Base-by-base conservation (phyloP, 2,888 invertebrate genomes). In the Agrypnus murinus region DNA sequence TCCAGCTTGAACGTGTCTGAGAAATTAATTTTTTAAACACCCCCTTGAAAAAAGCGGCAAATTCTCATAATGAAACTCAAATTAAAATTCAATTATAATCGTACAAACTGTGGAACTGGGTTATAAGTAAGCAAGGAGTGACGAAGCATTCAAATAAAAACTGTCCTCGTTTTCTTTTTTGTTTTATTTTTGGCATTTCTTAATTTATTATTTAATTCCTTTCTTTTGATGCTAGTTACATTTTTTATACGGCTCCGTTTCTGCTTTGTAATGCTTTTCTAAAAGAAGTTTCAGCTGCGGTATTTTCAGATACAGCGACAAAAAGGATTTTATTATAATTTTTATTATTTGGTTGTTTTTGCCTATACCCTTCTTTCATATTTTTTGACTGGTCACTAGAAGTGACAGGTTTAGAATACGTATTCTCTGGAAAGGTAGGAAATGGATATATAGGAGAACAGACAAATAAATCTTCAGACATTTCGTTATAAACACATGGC, bases 191-290 rank as follows among this genome's bases (percentile, higher is more conserved):
- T 15, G 55, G 17, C 55, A 36, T 17, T 55, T 50, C 50, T 50
- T 50, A 50, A 50, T 50, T 50, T 50, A 50, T 31, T 46, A 31
- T 50, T 31, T 50, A 1, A 10, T 7, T 12, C 32, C 15, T 12
- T 6, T 17, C 55, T 19, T 36, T 17, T n/a, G 38, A 14, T 17
- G 58, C 58, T 58, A 58, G 58, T 58, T 58, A 58, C 34, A 40
- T 43, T 63, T 63, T 69, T 60, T 68, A 62, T 55, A 57, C 63
- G 25, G n/a, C n/a, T n/a, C n/a, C n/a, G n/a, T 55, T 57, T 68
- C 65, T 43, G 31, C 59, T 62, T 70, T 34, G 55, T 55, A 50
- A 60, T 53, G 65, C n/a, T n/a, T n/a, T n/a, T n/a, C n/a, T n/a
- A n/a, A n/a, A n/a, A n/a, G n/a, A n/a, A n/a, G n/a, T n/a, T n/a